Evolutionary conservation across 2,797 vertebrate genomes (phyloP).

Genomic region (Eremophila alpestris): DNA sequence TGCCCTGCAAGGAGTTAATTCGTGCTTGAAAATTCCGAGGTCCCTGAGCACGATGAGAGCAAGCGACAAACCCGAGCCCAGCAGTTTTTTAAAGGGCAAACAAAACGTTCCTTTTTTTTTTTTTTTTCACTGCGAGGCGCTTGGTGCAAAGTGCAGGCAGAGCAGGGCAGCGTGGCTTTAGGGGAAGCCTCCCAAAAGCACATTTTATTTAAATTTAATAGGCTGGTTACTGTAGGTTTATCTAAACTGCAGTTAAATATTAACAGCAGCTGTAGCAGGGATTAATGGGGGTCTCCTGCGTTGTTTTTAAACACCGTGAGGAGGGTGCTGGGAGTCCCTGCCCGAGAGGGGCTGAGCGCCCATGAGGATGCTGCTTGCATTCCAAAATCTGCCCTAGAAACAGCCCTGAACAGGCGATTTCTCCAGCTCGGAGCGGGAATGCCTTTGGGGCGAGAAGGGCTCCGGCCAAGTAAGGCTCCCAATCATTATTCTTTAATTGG

Average conservation of each 20-base stretch:
- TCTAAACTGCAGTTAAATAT: constrained; percentile 78
- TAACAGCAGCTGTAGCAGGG: constrained; percentile 67
- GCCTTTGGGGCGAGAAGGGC: constrained; percentile 21
- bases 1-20: constrained; percentile 11
- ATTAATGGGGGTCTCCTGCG: constrained; percentile 57
- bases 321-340: background rate
- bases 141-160: background rate
- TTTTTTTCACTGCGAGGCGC: constrained; percentile 15
- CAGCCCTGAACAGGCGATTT: background rate
- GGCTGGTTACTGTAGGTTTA: constrained; percentile 72
- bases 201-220: constrained; percentile 72
- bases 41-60: background rate
- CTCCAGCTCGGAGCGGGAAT: background rate
- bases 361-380: background rate
- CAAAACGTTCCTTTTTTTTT: constrained; percentile 33
- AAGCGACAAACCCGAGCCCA: background rate
- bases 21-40: background rate
- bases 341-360: background rate
- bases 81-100: constrained; percentile 40
- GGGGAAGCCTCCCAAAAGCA: constrained; percentile 72
- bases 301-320: background rate
- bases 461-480: constrained; percentile 3
- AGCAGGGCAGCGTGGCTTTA: constrained; percentile 48
- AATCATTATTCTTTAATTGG: constrained; percentile 33
- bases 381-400: constrained; percentile 15